Base-by-base conservation (phyloP, 2,113 vertebrate species). In the Misgurnus mizolepis region DNA sequence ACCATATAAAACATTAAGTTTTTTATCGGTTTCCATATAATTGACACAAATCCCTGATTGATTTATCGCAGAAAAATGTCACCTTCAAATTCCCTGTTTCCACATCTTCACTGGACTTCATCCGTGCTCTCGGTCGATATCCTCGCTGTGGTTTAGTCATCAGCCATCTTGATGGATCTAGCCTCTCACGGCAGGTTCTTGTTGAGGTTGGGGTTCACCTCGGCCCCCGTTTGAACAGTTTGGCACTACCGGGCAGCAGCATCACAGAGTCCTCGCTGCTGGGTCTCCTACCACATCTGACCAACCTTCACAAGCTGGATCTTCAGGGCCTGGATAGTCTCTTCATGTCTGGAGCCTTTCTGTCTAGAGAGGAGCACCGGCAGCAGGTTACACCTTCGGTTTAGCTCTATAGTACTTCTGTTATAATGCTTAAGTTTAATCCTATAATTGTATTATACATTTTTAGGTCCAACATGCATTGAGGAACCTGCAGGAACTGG, bases 241-340 rank as follows among this genome's bases (percentile, higher is more conserved):
- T 96, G 84, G 90, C 92, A 8, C 91, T 95, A 40, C 86, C 91
- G 0, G 91, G 92, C 1, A 93, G 93, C 88, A 94, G 92, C 12
- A 83, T 94, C 60, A 93, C 91, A 0, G 94, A 96, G 83, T 86
- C 91, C 15, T 91, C 91, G 27, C 93, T 96, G 41, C 79, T 94
- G 81, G 68, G 79, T 7, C 89, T 96, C 67, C 88, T 96, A 7
- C 88, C 93, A 7, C 86, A 84, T 55, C 95, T 95, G 67, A 93
- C 91, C 0, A 83, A 84, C 64, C 92, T 96, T 17, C 89, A 83
- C 12, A 86, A 85, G 56, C 85, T 97, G 78, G 92, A 95, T 81
- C 92, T 96, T 73, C 86, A 91, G 0, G 90, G 95, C 58, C 93
- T 95, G 82, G 92, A 96, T 85, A 94, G 95, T 87, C 94, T 96